Evolutionary conservation across 2,113 vertebrate genomes (phyloP).

Genomic region (Melanerpes aurifrons): DNA sequence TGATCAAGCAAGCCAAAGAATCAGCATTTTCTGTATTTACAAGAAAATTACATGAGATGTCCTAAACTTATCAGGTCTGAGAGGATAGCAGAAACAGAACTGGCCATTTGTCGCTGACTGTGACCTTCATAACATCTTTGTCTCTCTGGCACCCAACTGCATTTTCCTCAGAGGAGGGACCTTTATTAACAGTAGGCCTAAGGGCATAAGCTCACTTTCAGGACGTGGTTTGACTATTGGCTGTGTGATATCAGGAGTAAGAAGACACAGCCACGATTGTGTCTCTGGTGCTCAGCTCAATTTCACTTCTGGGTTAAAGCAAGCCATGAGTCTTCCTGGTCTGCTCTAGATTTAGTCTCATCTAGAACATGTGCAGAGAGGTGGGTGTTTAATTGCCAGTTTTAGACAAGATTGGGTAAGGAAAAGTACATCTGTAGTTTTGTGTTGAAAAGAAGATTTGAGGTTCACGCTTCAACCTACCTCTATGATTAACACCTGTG

Average conservation of each 20-base stretch:
- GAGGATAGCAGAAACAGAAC: background rate
- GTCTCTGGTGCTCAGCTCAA: background rate
- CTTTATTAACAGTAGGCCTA: background rate
- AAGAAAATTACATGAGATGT: background rate
- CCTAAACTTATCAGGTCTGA: background rate
- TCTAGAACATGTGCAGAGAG: background rate
- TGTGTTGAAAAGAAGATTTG: background rate
- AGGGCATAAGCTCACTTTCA: fast-evolving
- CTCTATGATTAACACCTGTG: background rate
- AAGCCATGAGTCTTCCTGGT: background rate
- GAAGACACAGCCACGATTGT: background rate
- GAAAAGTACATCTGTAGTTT: background rate
- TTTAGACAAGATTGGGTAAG: background rate
- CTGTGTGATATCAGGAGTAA: background rate
- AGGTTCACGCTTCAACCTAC: background rate
- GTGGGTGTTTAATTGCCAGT: background rate
- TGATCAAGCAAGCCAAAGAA: background rate
- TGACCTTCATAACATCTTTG: no score
- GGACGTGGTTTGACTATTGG: background rate
- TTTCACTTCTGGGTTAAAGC: background rate
- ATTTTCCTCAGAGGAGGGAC: background rate
- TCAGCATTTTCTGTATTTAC: fast-evolving
- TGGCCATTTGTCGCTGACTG: background rate
- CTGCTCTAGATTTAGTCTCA: background rate
- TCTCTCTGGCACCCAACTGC: background rate